Conservation (phyloP, 2,888 invertebrate species). For the Apotomis betuletana region DNA sequence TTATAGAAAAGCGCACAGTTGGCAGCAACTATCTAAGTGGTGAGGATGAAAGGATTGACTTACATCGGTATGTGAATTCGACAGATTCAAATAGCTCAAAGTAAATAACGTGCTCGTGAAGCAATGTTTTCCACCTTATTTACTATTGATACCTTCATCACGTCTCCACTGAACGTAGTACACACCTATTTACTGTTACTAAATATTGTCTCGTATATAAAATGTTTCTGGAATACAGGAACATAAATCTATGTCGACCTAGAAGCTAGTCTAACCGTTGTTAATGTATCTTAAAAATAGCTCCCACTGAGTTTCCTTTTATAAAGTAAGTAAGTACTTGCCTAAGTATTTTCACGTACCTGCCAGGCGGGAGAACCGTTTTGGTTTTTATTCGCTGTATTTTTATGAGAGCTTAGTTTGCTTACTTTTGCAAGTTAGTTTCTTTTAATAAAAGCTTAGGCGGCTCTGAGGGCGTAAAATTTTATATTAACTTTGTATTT, state of each 20-base stretch:
- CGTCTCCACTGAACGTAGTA: not conserved
- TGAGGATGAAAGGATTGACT: no score
- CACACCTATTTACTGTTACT: not conserved
- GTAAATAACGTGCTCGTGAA: no score
- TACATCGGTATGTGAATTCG: no score
- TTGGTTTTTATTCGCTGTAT: conserved; percentile 10
- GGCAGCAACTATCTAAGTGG: no score
- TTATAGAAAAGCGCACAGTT: no score
- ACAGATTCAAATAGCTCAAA: no score
- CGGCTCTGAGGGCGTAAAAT: not conserved
- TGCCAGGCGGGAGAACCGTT: conserved; percentile 4
- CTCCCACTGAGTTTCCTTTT: not conserved
- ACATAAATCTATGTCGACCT: conserved; percentile 22
- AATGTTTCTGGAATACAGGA: conserved; percentile 19
- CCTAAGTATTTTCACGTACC: not conserved
- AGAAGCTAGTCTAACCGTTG: conserved; percentile 19
- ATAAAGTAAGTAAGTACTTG: not conserved
- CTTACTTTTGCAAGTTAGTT: not conserved
- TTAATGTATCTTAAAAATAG: conserved; percentile 24
- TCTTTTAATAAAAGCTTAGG: not conserved
- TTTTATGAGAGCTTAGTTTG: not conserved
- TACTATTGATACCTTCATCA: no score
- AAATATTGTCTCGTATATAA: not conserved
- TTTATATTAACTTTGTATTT: not conserved
- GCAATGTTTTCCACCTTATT: no score